Evolutionary conservation across 1,140 invertebrate species (phyloP), one percentile per base, ranked within the genome.

Genomic region (Paracyclopina nana): DNA sequence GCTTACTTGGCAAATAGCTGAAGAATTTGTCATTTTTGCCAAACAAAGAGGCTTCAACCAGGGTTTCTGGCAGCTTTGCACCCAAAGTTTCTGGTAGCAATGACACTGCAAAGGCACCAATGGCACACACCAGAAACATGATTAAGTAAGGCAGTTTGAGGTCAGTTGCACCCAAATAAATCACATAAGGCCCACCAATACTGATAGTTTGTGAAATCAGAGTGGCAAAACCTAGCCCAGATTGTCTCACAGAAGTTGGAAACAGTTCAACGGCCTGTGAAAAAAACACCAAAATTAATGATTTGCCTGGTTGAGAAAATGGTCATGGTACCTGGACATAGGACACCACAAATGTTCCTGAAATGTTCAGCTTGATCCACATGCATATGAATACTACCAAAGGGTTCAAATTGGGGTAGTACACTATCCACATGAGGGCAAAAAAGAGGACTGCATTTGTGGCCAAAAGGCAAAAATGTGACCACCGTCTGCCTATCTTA

Each of bases 1-100:
- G n/a, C n/a, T n/a, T n/a, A n/a, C n/a, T n/a, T n/a, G 34, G 34
- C 5, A 38, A 20, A 20, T 38, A 64, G 20, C 34, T 38, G 34
- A 38, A 38, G 34, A 16, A 38, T 38, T 20, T 38, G 8, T 38
- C n/a, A 8, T 38, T 20, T 9, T 38, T 3, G 3, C 34, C 34
- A 38, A 38, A 38, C n/a, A 20, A 16, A 5, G 14, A 16, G 4
- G 20, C 34, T 16, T 38, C 34, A 38, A 20, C 34, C 8, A 38
- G 9, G 9, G 42, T 44, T 26, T 44, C 14, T 5, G 42, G 42
- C 18, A 44, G 16, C 12, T 44, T 3, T 6, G 14, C 18, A 18
- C 42, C 42, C 18, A 44, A n/a, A 44, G 42, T 44, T 24, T 44
- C 42, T 5, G 42, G 42, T 20, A 44, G n/a, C n/a, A 44, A 44